Percentiles rank a stretch among this genome's conserved stretches.
phyloP scores from a whole-genome alignment of 2,113 vertebrate genomes.

The Rhizomys pruinosus region DNA sequence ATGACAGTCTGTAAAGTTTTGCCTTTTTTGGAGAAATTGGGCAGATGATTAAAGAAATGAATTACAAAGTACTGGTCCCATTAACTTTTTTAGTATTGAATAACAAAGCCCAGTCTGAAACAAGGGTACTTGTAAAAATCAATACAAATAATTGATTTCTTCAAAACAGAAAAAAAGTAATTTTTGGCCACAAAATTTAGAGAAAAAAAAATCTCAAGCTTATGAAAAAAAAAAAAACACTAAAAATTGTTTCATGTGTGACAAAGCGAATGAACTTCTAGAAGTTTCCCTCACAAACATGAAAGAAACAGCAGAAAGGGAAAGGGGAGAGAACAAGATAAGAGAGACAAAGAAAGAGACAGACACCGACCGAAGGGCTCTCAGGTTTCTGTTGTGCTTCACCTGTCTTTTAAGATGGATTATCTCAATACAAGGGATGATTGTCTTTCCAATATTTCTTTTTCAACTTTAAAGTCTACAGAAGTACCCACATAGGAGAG shows the following conservation, averaged over 20 bases:
- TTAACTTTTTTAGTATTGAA: constrained; percentile 28
- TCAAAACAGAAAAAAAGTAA: neutral
- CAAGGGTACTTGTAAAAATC: constrained; percentile 23
- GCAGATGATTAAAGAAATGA: constrained; percentile 48
- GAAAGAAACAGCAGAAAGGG: neutral
- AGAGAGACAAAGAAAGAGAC: neutral
- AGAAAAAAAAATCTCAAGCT: constrained; percentile 21
- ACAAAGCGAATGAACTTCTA: neutral
- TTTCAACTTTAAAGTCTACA: constrained; percentile 49
- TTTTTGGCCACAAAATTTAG: constrained; percentile 9
- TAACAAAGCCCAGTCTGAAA: neutral
- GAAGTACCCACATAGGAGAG: constrained; percentile 15
- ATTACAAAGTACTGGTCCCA: neutral
- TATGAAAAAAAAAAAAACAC: constrained; percentile 6
- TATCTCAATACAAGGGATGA: constrained; percentile 65
- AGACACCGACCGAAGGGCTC: neutral
- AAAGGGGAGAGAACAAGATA: neutral
- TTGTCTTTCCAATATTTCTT: constrained; percentile 69
- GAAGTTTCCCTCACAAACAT: constrained; percentile 46
- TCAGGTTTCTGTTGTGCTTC: neutral
- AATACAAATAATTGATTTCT: neutral
- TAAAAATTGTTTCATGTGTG: neutral
- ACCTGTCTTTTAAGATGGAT: constrained; percentile 73
- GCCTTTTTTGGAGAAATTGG: constrained; percentile 51
- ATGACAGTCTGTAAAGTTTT: constrained; percentile 12